A percentile compares a stretch with the other conserved stretches of the same genome.
Conservation (phyloP, 1,140 invertebrate species). For the Pachypsylla venusta region DNA sequence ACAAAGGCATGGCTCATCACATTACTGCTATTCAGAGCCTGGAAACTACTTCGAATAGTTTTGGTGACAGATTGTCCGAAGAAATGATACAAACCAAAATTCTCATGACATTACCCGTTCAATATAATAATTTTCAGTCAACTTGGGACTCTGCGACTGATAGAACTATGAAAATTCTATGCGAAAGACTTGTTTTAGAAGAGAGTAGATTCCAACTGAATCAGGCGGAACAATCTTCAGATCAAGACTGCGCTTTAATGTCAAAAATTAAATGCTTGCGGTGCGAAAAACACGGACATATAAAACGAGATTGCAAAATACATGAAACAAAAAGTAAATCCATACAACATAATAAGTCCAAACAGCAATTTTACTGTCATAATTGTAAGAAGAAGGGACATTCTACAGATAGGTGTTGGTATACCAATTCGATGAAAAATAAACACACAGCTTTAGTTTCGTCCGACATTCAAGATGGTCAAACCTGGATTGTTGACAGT, state of each 20-base stretch:
- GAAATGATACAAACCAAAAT: not conserved
- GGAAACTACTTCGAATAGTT: too few species aligned
- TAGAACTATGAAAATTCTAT: not conserved
- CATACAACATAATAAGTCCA: not conserved
- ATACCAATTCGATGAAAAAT: not conserved
- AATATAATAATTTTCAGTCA: not conserved
- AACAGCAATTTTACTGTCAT: too few species aligned
- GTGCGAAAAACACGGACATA: not conserved
- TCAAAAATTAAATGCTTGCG: not conserved
- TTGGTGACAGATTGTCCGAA: too few species aligned
- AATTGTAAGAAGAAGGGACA: not conserved
- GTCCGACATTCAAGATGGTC: not conserved
- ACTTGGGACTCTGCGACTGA: too few species aligned
- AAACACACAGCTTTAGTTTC: not conserved
- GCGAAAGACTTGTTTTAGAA: not conserved
- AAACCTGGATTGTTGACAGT: not conserved
- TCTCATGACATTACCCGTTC: not conserved
- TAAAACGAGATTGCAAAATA: not conserved
- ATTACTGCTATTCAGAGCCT: not conserved
- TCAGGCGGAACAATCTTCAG: not conserved
- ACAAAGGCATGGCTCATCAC: not conserved
- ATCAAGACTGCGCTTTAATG: not conserved
- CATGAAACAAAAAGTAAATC: not conserved
- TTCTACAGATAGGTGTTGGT: not conserved
- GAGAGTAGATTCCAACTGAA: not conserved